Base-by-base conservation (phyloP, 1,140 invertebrate genomes). In the Drosophila nikananu region DNA sequence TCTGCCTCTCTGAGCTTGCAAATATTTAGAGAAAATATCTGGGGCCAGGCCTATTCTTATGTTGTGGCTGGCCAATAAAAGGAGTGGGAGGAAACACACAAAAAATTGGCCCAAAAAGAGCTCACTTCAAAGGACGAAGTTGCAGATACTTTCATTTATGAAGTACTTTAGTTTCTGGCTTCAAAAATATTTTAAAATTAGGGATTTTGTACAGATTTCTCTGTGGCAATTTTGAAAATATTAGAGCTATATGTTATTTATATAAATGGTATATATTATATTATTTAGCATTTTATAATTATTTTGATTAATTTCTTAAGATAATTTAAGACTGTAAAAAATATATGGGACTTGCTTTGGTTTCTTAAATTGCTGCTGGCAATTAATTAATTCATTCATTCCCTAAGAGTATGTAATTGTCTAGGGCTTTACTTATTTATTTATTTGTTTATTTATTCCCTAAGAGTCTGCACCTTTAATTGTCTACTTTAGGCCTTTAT, bases 11-110 rank as follows among this genome's bases (percentile, higher is more conserved):
- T 46, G 27, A n/a, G 41, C 60, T 64, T 52, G 44, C 19, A 77
- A 75, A 58, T 77, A 75, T 59, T 65, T 65, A 32, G 61, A 25
- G 30, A 44, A 75, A 65, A 57, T 66, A 64, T 74, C 59, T 57
- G 13, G 10, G 52, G 27, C 19, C 39, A 19, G 19, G 42, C 23
- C 39, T 19, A 30, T 37, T 30, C 62, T 39, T 52, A 21, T 71
- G 48, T 71, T 72, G 52, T 30, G 70, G 67, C 54, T n/a, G 68
- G 44, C 21, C 44, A 46, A 30, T 35, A 37, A 44, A 27, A 49
- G 41, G 49, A 23, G 27, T 35, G n/a, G 25, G 37, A 21, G 27
- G 37, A n/a, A 15, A 10, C 17, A n/a, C 15, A 10, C 8, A n/a
- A 27, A 27, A 51, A 51, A n/a, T 23, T 41, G 23, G 19, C 37